Evolutionary conservation across 2,113 vertebrate genomes (phyloP).

Genomic region (Tichodroma muraria): DNA sequence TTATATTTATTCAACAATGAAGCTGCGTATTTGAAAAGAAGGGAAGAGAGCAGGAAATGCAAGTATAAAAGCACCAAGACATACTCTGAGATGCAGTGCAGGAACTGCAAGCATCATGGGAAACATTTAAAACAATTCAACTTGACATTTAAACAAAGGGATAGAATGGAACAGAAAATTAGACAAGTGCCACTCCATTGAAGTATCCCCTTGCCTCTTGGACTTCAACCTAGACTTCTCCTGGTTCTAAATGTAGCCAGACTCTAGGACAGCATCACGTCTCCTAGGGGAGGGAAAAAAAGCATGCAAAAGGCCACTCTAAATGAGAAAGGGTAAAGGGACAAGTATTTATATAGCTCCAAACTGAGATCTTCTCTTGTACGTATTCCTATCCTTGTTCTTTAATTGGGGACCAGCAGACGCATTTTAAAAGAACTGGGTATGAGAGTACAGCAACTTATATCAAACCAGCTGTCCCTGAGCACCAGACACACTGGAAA

Average conservation of each 20-base stretch:
- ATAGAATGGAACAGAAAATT: constrained; percentile 16
- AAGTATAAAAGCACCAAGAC: not conserved
- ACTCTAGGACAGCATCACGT: not conserved
- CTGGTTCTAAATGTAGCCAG: not conserved
- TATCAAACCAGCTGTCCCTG: not conserved
- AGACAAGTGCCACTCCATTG: not conserved
- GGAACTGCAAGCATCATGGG: not conserved
- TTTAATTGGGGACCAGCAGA: not conserved
- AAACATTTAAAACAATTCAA: not conserved
- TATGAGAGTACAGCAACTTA: not conserved
- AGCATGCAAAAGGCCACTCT: not conserved
- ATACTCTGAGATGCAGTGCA: not conserved
- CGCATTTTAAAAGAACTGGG: not conserved
- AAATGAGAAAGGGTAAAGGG: not conserved
- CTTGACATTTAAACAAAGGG: constrained; percentile 12
- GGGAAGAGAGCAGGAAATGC: not conserved
- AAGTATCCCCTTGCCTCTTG: not conserved
- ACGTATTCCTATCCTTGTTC: not conserved
- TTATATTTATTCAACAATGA: not conserved
- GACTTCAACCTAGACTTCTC: not conserved
- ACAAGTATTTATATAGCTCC: not conserved
- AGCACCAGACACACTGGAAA: not conserved
- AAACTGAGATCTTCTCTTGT: not conserved
- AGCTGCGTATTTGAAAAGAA: not conserved
- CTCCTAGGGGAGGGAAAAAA: not conserved